phyloP scores from a whole-genome alignment of 2,797 vertebrate genomes.

The Hirundo rustica region DNA sequence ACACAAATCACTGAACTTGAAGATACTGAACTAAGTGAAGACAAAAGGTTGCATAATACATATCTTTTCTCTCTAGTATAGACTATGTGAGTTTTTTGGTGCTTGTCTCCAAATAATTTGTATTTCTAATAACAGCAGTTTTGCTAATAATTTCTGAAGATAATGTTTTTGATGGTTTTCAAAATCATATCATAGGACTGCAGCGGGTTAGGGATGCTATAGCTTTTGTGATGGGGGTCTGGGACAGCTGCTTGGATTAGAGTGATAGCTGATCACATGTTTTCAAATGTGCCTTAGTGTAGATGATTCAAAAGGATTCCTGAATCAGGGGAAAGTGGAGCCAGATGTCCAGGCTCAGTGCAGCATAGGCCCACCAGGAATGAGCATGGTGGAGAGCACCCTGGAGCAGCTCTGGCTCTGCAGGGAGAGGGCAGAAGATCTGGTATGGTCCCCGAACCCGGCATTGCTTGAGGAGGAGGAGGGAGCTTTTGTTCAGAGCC shows the following conservation, averaged over 20 bases:
- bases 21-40: background rate
- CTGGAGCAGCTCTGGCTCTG: background rate
- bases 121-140: background rate
- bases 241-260: background rate
- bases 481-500: background rate
- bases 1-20: background rate
- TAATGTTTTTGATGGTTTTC: background rate
- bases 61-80: background rate
- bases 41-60: background rate
- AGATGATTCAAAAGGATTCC: background rate
- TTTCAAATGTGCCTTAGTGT: background rate
- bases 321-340: rapidly evolving
- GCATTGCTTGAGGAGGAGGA: background rate
- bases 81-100: background rate
- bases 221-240: background rate
- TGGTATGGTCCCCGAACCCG: background rate
- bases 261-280: background rate
- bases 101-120: background rate
- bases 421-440: background rate
- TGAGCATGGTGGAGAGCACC: background rate
- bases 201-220: background rate
- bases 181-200: background rate
- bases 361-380: rapidly evolving
- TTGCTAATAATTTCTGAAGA: background rate
- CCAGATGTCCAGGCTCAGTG: background rate